A percentile compares a stretch with the other conserved stretches of the same genome.
Evolutionary conservation across 2,113 vertebrate species (phyloP).

Genomic region (Progne subis): DNA sequence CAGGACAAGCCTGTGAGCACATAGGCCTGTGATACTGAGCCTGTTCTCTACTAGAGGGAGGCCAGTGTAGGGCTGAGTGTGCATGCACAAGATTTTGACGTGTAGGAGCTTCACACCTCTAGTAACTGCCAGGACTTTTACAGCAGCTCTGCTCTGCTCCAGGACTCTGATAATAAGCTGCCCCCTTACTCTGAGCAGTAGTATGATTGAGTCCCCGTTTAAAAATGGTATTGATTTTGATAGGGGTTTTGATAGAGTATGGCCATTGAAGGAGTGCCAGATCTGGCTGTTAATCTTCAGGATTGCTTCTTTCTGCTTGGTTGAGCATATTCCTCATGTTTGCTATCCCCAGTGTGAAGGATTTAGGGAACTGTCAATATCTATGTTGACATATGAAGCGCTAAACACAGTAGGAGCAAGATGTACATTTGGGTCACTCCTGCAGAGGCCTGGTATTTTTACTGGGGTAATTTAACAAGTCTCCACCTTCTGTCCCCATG

Average conservation of each 20-base stretch:
- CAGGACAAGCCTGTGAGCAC: background rate
- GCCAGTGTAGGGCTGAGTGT: background rate
- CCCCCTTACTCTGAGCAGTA: background rate
- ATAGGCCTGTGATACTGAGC: background rate
- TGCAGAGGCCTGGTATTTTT: background rate
- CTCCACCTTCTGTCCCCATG: background rate
- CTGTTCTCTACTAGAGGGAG: background rate
- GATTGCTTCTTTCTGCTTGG: constrained; percentile 46
- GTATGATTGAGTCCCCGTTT: constrained; percentile 1
- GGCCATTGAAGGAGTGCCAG: constrained; percentile 6
- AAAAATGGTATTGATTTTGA: constrained; percentile 38
- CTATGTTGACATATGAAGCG: background rate
- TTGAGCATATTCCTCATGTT: background rate
- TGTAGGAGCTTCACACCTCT: background rate
- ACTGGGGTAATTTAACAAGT: background rate
- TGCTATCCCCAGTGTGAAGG: constrained; percentile 16
- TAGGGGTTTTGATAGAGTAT: constrained; percentile 7
- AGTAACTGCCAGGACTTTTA: background rate
- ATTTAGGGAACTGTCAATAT: constrained; percentile 43
- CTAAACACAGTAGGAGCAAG: background rate
- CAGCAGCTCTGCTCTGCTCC: background rate
- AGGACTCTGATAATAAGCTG: background rate
- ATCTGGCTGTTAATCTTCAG: constrained; percentile 49
- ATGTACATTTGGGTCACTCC: background rate
- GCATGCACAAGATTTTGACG: background rate